Percentiles rank a stretch among this genome's conserved stretches.
These are phyloP conservation scores for Lethrus apterus DNA, from an alignment of 1,140 invertebrate species.

Conservation along the genomic window DNA sequence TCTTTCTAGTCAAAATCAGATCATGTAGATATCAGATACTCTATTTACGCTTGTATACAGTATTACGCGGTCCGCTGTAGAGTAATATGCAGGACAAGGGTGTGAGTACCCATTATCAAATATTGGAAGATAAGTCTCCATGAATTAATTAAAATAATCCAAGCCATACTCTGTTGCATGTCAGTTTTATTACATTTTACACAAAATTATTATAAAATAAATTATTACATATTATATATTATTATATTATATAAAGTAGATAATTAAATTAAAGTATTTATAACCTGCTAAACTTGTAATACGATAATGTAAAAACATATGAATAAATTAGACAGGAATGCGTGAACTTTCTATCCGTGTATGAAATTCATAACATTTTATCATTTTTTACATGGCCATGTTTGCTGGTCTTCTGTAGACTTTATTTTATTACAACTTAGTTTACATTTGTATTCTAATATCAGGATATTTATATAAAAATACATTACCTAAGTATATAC, in stretches of 20 bases:
- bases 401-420: slow-evolving; percentile 32
- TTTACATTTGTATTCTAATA: slow-evolving; percentile 2
- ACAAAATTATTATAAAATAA: slow-evolving; percentile 38
- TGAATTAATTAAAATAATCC: slow-evolving; percentile 29
- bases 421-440: slow-evolving; percentile 6
- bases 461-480: neutral
- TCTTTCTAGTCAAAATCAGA: too few species aligned
- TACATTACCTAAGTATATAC: neutral
- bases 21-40: slow-evolving; percentile 8
- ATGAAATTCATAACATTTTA: slow-evolving; percentile 30
- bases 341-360: slow-evolving; percentile 34
- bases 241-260: slow-evolving; percentile 37
- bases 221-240: slow-evolving; percentile 39
- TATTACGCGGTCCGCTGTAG: slow-evolving; percentile 27
- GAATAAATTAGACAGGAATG: slow-evolving; percentile 36
- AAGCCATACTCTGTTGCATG: slow-evolving; percentile 40
- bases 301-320: slow-evolving; percentile 38
- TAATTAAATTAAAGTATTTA: slow-evolving; percentile 38
- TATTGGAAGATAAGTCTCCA: slow-evolving; percentile 24
- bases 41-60: slow-evolving; percentile 28
- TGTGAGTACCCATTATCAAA: slow-evolving; percentile 29
- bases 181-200: slow-evolving; percentile 41
- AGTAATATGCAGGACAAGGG: slow-evolving; percentile 18
- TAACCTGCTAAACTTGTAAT: slow-evolving; percentile 38
- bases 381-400: slow-evolving; percentile 38